Percentiles rank a stretch among this genome's conserved stretches.
These are phyloP conservation scores for Mesochorus sp. DNA, from an alignment of 2,888 invertebrate species.

Conservation along the genomic window DNA sequence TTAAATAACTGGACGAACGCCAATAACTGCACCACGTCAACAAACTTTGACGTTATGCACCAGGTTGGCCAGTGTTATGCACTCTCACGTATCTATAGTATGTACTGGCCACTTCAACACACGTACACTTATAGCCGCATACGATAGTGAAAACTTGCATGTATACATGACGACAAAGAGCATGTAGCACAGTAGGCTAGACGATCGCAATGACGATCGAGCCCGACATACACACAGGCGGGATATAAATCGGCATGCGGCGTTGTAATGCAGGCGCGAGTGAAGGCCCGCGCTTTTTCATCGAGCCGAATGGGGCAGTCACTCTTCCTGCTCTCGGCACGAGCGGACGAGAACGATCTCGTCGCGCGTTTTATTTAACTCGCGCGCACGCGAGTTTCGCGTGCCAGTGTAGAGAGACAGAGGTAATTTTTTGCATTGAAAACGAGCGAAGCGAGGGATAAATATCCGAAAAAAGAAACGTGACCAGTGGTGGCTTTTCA, in stretches of 20 bases:
- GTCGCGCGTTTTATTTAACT: constrained; percentile 21
- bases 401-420: too few relatives aligned
- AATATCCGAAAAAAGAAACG: background rate
- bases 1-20: background rate
- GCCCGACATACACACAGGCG: constrained; percentile 24
- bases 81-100: background rate
- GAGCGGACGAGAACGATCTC: constrained; percentile 63
- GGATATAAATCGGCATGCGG: constrained; percentile 35
- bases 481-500: background rate
- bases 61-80: constrained; percentile 14
- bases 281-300: constrained; percentile 68
- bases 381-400: constrained; percentile 34
- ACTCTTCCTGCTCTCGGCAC: constrained; percentile 69
- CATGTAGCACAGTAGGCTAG: constrained; percentile 25
- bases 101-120: background rate
- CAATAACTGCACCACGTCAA: background rate
- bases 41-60: background rate
- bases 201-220: constrained; percentile 45
- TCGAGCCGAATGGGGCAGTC: constrained; percentile 68
- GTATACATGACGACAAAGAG: background rate
- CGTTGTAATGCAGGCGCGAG: constrained; percentile 46
- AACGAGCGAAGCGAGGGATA: background rate
- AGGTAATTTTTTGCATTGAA: background rate
- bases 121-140: background rate
- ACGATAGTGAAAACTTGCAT: constrained; percentile 16